Percentiles rank a stretch among this genome's conserved stretches.
Conservation (phyloP, 2,888 invertebrate species). For the Mesoligia furuncula region DNA sequence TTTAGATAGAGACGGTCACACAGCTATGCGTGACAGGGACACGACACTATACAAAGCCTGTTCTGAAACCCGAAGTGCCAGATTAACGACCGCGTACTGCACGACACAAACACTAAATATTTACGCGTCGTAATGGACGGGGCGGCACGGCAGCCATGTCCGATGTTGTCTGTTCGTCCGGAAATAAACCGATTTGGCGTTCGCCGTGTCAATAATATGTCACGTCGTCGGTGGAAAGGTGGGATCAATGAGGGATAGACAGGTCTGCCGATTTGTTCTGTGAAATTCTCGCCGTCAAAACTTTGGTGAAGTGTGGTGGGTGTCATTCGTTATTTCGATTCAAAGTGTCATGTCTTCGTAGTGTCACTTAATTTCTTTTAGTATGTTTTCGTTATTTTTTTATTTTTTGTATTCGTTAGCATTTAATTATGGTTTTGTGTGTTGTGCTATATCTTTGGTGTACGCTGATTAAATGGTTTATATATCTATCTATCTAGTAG, state of each 20-base stretch:
- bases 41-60: not conserved
- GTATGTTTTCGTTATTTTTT: too few species aligned
- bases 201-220: constrained; percentile 39
- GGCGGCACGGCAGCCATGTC: constrained; percentile 31
- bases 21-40: not conserved
- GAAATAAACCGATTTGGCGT: constrained; percentile 56
- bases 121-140: constrained; percentile 49
- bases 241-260: not conserved
- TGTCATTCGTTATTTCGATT: not conserved
- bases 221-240: constrained; percentile 10
- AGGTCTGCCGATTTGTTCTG: not conserved
- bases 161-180: constrained; percentile 46
- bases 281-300: not conserved
- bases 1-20: not conserved
- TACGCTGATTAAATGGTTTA: too few species aligned
- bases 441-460: too few species aligned
- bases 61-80: not conserved
- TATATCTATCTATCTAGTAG: too few species aligned
- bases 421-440: too few species aligned
- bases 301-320: not conserved
- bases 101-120: constrained; percentile 50
- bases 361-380: not conserved
- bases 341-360: too few species aligned
- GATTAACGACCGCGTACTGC: not conserved
- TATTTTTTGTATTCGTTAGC: too few species aligned